phyloP scores from a whole-genome alignment of 2,888 invertebrate species.

The Agrochola litura region DNA sequence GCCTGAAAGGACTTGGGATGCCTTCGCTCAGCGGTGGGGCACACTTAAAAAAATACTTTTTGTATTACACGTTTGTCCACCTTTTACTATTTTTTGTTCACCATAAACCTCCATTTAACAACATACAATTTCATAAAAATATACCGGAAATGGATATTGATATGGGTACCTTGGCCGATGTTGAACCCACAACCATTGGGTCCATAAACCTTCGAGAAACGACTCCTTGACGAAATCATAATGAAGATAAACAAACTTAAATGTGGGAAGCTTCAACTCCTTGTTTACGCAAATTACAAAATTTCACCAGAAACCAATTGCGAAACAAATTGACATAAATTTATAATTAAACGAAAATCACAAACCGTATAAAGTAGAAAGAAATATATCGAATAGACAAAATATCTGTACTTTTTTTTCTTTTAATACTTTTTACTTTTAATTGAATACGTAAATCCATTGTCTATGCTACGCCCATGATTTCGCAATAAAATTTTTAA shows the following conservation, averaged over 20 bases:
- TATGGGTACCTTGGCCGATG: too few relatives aligned
- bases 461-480: constrained; percentile 65
- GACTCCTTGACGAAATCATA: constrained; percentile 16
- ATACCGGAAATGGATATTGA: too few relatives aligned
- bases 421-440: constrained; percentile 33
- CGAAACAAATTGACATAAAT: constrained; percentile 56
- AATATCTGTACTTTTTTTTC: constrained; percentile 26
- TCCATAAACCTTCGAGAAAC: too few relatives aligned
- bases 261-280: constrained; percentile 46
- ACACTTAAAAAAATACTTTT: too few relatives aligned
- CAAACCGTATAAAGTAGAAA: constrained; percentile 54
- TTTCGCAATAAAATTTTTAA: constrained; percentile 67
- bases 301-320: constrained; percentile 27
- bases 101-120: too few relatives aligned
- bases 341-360: constrained; percentile 66
- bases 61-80: too few relatives aligned
- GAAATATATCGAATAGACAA: constrained; percentile 47
- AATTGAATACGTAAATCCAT: constrained; percentile 65
- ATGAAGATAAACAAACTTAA: constrained; percentile 10
- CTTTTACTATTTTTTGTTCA: too few relatives aligned
- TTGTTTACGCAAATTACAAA: constrained; percentile 50
- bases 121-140: too few relatives aligned
- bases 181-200: too few relatives aligned
- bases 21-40: too few relatives aligned
- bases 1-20: too few relatives aligned